Percentiles rank a stretch among this genome's conserved stretches.
phyloP scores from a whole-genome alignment of 2,888 invertebrate species.

The Argyresthia goedartella region DNA sequence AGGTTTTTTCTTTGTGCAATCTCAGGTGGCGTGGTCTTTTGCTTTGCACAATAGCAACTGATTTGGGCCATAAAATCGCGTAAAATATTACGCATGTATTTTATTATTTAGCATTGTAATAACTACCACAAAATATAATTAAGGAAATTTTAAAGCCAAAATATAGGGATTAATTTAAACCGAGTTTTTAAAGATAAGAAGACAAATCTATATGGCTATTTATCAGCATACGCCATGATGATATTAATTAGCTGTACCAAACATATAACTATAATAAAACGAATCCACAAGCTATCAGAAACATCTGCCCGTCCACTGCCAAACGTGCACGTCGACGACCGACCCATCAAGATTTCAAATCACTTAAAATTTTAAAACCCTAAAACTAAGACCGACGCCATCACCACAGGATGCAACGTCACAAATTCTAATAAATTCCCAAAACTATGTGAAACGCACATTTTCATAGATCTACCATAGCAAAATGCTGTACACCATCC shows the following conservation, averaged over 20 bases:
- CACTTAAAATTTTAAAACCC: slow-evolving; percentile 14
- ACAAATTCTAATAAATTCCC: slow-evolving; percentile 54
- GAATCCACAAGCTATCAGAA: background rate
- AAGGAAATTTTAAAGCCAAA: no score
- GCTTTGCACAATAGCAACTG: slow-evolving; percentile 23
- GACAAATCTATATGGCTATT: no score
- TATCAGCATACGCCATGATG: no score
- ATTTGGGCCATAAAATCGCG: slow-evolving; percentile 18
- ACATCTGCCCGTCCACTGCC: slow-evolving; percentile 21
- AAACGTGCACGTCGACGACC: background rate
- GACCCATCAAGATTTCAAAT: slow-evolving; percentile 19
- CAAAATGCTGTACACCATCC: slow-evolving; percentile 48
- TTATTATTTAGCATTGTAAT: no score
- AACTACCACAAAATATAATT: no score
- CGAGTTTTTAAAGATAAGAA: no score
- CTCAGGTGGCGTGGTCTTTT: slow-evolving; percentile 38
- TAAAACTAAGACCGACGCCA: slow-evolving; percentile 22
- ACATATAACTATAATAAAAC: no score
- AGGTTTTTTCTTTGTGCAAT: slow-evolving; percentile 32
- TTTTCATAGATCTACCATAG: slow-evolving; percentile 45
- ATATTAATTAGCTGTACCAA: no score
- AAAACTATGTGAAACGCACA: slow-evolving; percentile 55
- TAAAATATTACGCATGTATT: background rate
- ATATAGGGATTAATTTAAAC: no score
- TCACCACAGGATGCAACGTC: slow-evolving; percentile 24